Evolutionary conservation across 2,113 vertebrate species (phyloP).

Genomic region (Rhombomys opimus): DNA sequence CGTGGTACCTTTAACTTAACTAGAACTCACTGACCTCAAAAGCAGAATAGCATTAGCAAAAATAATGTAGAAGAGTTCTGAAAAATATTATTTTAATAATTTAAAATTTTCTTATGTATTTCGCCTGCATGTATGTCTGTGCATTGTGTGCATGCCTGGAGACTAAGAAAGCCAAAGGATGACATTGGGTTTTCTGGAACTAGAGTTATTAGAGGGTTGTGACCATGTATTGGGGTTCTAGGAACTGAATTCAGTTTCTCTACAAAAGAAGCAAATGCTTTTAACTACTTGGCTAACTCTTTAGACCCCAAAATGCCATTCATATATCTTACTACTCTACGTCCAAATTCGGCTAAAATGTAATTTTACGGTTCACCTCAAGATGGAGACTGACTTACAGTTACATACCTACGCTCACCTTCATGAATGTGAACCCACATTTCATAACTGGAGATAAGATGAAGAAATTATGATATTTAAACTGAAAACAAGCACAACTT

Average conservation of each 20-base stretch:
- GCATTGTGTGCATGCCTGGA: neutral
- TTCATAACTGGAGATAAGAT: neutral
- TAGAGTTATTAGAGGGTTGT: neutral
- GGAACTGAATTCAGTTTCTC: neutral
- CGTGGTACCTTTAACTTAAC: neutral
- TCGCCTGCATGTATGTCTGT: neutral
- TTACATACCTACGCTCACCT: neutral
- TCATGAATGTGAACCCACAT: neutral
- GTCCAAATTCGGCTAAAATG: neutral
- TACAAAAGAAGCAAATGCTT: too few relatives aligned
- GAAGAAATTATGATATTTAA: neutral
- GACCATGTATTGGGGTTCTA: neutral
- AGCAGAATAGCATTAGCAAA: neutral
- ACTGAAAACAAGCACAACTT: neutral
- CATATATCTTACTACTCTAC: neutral
- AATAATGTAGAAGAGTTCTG: neutral
- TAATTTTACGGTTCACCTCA: neutral
- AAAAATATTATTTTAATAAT: neutral
- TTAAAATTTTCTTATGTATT: too few relatives aligned
- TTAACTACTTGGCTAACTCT: neutral
- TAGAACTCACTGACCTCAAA: accelerated
- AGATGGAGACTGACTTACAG: neutral
- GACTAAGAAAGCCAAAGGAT: neutral
- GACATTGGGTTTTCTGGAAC: neutral
- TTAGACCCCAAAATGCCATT: neutral